Conservation (phyloP, 2,888 invertebrate genomes). For the Acanthacorydalis orientalis region DNA sequence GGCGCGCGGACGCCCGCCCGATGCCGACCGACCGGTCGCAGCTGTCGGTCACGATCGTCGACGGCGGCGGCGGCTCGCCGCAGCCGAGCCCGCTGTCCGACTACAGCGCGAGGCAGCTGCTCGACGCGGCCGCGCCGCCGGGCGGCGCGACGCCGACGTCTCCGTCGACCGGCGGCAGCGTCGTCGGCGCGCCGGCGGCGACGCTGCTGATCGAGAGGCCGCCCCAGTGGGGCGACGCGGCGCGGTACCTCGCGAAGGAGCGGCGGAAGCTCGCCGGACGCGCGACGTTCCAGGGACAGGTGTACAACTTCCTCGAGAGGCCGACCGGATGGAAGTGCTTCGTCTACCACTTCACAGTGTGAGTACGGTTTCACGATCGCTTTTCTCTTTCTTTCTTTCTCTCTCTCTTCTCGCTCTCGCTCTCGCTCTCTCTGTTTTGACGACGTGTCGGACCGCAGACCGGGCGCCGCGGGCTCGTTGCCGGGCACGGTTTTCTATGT, state of each 20-base stretch:
- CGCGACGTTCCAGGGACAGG: constrained; percentile 56
- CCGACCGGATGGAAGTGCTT: constrained; percentile 75
- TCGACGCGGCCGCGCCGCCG: constrained; percentile 18
- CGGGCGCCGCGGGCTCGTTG: too few species aligned
- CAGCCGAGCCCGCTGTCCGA: constrained; percentile 23
- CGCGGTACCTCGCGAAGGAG: constrained; percentile 41
- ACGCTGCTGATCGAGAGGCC: constrained; percentile 26
- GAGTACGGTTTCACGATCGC: constrained; percentile 32
- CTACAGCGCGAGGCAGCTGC: constrained; percentile 23
- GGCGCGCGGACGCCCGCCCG: background rate
- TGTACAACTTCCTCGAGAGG: constrained; percentile 70
- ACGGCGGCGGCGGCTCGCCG: constrained; percentile 22
- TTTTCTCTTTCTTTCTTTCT: background rate
- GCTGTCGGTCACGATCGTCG: constrained; percentile 26
- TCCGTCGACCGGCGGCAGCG: background rate
- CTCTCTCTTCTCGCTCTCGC: too few species aligned
- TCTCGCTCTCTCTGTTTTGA: too few species aligned
- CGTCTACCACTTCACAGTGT: constrained; percentile 66
- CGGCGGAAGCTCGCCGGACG: constrained; percentile 41
- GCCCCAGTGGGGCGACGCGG: constrained; percentile 35
- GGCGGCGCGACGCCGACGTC: constrained; percentile 5
- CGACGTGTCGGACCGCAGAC: too few species aligned
- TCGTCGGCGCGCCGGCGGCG: constrained; percentile 22
- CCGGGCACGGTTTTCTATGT: background rate
- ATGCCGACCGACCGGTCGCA: constrained; percentile 18